Evolutionary conservation across 2,888 invertebrate genomes (phyloP).

Genomic region (Lasioglossum villosulum): DNA sequence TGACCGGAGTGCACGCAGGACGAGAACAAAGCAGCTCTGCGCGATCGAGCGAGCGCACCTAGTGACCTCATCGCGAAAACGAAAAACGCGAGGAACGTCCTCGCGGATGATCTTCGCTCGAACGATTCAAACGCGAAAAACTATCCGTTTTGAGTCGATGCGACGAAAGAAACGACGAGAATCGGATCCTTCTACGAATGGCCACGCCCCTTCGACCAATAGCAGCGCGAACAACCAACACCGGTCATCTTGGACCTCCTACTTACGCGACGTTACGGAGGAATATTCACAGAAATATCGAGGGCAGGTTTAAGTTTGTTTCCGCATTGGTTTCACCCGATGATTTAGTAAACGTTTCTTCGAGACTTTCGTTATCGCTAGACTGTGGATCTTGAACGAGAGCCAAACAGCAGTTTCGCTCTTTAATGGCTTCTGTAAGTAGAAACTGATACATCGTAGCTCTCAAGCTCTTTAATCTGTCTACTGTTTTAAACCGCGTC

Average conservation of each 20-base stretch:
- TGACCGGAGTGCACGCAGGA: conserved; percentile 41
- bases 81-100: conserved; percentile 9
- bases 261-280: not conserved
- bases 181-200: not conserved
- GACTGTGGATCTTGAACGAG: no score
- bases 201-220: not conserved
- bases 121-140: not conserved
- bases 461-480: no score
- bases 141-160: not conserved
- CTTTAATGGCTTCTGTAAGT: no score
- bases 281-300: not conserved
- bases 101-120: not conserved
- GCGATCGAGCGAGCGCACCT: not conserved
- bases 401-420: no score
- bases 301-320: not conserved
- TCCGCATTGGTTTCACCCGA: not conserved
- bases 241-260: not conserved
- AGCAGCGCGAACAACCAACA: not conserved
- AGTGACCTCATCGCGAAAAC: conserved; percentile 12
- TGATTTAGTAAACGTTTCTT: no score
- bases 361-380: no score
- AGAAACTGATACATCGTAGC: no score
- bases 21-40: conserved; percentile 23
- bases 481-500: no score
- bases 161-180: not conserved